Conservation (phyloP, 2,888 invertebrate species). For the Plebejus argus region DNA sequence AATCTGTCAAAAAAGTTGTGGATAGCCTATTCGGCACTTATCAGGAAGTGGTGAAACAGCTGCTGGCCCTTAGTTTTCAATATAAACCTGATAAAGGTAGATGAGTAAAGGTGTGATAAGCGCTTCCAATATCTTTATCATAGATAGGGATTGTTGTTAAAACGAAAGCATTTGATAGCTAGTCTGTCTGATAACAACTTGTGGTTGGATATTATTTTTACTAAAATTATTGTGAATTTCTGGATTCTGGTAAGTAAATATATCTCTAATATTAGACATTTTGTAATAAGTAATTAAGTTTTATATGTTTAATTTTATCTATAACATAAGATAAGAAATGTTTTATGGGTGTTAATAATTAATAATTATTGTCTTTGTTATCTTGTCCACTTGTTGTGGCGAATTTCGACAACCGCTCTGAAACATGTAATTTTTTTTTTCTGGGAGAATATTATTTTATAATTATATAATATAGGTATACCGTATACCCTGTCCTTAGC, state of each 20-base stretch:
- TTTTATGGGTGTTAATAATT: background rate
- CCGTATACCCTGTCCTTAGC: too few relatives aligned
- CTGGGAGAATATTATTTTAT: too few relatives aligned
- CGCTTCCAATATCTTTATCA: constrained; percentile 1
- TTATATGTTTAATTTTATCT: background rate
- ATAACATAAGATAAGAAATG: too few relatives aligned
- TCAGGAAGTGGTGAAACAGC: too few relatives aligned
- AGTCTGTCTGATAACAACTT: constrained; percentile 50
- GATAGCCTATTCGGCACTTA: too few relatives aligned
- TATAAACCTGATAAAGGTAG: background rate
- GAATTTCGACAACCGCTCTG: too few relatives aligned
- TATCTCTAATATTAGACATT: background rate
- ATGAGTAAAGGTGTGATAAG: constrained; percentile 17
- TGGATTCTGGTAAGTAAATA: constrained; percentile 27
- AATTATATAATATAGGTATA: too few relatives aligned
- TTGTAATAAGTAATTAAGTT: background rate
- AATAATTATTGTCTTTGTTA: too few relatives aligned
- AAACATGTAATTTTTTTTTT: too few relatives aligned
- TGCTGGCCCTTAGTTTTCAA: too few relatives aligned
- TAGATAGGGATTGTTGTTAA: constrained; percentile 51
- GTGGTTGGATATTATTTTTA: background rate
- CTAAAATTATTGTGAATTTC: background rate
- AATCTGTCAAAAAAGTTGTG: too few relatives aligned
- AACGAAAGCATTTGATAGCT: constrained; percentile 56
- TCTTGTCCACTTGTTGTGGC: too few relatives aligned